phyloP scores from a whole-genome alignment of 1,140 invertebrate genomes.

The Diprion similis region DNA sequence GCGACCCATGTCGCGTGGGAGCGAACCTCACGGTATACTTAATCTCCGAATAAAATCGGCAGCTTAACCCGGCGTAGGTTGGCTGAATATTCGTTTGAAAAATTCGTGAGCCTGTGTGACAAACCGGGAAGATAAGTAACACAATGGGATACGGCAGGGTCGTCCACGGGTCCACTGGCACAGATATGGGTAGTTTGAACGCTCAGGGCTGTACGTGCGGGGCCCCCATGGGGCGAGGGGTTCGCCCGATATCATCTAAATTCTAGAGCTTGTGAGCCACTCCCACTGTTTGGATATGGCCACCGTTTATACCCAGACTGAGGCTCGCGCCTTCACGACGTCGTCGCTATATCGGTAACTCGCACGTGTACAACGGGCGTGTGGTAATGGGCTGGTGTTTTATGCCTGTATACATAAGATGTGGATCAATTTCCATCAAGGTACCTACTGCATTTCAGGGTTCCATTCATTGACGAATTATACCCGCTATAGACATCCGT shows the following conservation, averaged over 20 bases:
- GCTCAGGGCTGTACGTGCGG: conserved; percentile 10
- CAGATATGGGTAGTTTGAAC: conserved; percentile 15
- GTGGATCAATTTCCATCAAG: background rate
- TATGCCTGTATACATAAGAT: background rate
- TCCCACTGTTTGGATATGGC: conserved; percentile 5
- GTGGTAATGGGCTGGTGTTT: conserved; percentile 2
- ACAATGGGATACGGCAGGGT: conserved; percentile 10
- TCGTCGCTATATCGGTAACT: conserved; percentile 1
- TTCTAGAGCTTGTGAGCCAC: conserved; percentile 8
- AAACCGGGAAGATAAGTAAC: conserved; percentile 16
- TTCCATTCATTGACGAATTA: background rate
- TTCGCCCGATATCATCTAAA: conserved; percentile 12
- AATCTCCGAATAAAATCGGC: conserved; percentile 26
- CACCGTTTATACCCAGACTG: background rate
- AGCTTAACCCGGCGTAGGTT: background rate
- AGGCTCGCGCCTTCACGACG: background rate
- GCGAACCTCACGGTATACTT: conserved; percentile 8
- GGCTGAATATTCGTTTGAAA: conserved; percentile 28
- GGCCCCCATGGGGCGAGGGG: background rate
- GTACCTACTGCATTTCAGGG: background rate
- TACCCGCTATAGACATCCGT: too few relatives aligned
- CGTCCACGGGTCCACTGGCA: conserved; percentile 4
- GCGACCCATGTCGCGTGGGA: background rate
- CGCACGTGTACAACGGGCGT: background rate
- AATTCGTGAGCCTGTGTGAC: conserved; percentile 12